Evolutionary conservation across 2,888 invertebrate genomes (phyloP), one percentile per base, ranked within the genome.

Genomic region (Trissonchulus latispiculum): DNA sequence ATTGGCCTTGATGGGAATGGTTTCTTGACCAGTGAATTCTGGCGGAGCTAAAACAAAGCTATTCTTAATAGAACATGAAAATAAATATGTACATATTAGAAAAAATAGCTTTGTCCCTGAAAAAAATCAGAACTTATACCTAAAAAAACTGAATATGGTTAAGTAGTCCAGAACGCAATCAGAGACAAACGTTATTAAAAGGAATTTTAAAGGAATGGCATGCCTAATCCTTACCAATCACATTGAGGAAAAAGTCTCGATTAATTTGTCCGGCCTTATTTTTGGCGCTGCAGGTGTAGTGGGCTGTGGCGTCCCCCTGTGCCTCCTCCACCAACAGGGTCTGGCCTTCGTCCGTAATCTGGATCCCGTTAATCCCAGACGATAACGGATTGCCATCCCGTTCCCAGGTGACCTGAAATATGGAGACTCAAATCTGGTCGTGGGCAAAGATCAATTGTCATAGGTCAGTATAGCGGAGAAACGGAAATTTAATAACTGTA

Each of bases 391-490:
- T 36, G 2, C 81, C 82, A 75, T 84, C 80, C 73, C 83, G 83
- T n/a, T 77, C 71, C 84, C 84, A 84, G 1, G 77, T 78, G 36
- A 85, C 78, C 0, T 75, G n/a, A 23, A 68, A 68, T n/a, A 68
- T n/a, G n/a, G n/a, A n/a, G n/a, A n/a, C n/a, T n/a, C n/a, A n/a
- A n/a, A n/a, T n/a, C n/a, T n/a, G n/a, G n/a, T n/a, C n/a, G n/a
- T n/a, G n/a, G n/a, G n/a, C n/a, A n/a, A n/a, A n/a, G n/a, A n/a
- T n/a, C n/a, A n/a, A n/a, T n/a, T n/a, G n/a, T n/a, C n/a, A n/a
- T n/a, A n/a, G n/a, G n/a, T n/a, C n/a, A n/a, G n/a, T n/a, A n/a
- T n/a, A n/a, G n/a, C n/a, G n/a, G n/a, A n/a, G n/a, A n/a, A n/a
- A n/a, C n/a, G n/a, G n/a, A n/a, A n/a, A n/a, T n/a, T n/a, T n/a